A percentile compares a stretch with the other conserved stretches of the same genome.
Conservation (phyloP, 2,888 invertebrate genomes). For the Epinotia brunnichana region DNA sequence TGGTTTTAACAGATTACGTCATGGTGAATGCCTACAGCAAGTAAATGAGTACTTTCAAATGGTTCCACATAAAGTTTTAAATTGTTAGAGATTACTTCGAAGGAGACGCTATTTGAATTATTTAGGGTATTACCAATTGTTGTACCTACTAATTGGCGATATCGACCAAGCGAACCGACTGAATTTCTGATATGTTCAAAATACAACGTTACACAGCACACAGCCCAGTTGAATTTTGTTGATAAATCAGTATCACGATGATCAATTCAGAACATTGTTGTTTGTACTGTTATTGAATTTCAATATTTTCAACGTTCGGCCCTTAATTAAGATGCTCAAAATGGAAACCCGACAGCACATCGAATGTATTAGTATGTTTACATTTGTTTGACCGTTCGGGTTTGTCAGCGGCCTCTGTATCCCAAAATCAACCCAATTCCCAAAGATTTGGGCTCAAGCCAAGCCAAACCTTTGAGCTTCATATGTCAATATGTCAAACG, state of each 20-base stretch:
- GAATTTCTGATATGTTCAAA: constrained; percentile 10
- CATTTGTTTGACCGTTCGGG: neutral
- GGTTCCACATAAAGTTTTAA: neutral
- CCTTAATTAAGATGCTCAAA: neutral
- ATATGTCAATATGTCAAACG: too few species aligned
- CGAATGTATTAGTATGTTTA: neutral
- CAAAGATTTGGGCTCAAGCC: too few species aligned
- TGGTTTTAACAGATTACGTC: constrained; percentile 17
- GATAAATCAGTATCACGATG: neutral
- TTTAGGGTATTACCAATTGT: neutral
- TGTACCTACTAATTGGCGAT: constrained; percentile 8
- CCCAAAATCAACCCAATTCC: too few species aligned
- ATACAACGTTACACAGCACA: neutral
- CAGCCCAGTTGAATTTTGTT: constrained; percentile 4
- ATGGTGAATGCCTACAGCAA: constrained; percentile 1
- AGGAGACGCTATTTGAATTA: neutral
- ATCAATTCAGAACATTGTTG: neutral
- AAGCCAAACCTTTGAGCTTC: too few species aligned
- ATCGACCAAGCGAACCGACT: constrained; percentile 2
- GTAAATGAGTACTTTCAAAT: neutral
- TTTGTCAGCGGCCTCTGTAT: too few species aligned
- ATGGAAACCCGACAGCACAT: neutral
- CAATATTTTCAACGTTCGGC: neutral
- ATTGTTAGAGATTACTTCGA: neutral
- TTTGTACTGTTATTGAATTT: constrained; percentile 8